phyloP scores from a whole-genome alignment of 2,113 vertebrate genomes.

The Hyperoodon ampullatus region DNA sequence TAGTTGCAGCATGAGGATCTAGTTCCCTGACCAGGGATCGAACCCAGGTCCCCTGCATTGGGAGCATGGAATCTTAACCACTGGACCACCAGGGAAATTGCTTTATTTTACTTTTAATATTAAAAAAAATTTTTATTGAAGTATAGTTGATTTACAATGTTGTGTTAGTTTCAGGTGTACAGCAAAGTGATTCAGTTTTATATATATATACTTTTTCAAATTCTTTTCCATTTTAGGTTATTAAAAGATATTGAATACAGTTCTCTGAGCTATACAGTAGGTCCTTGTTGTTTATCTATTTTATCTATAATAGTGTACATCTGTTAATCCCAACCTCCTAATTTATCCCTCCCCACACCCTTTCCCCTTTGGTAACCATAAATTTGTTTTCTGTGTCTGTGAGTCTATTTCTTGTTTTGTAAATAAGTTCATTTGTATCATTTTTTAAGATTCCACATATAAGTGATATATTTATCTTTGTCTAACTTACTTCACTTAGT shows the following conservation, averaged over 20 bases:
- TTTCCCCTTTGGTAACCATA: not conserved
- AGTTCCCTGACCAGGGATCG: too few relatives aligned
- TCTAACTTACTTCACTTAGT: not conserved
- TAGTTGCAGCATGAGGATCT: too few relatives aligned
- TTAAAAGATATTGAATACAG: not conserved
- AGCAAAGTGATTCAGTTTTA: not conserved
- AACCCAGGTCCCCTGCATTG: too few relatives aligned
- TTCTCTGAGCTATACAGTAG: too few relatives aligned
- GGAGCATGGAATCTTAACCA: too few relatives aligned
- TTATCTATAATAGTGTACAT: not conserved
- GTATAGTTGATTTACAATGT: not conserved
- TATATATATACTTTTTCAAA: not conserved
- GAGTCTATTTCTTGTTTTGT: not conserved
- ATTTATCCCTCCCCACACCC: not conserved
- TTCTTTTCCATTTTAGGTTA: not conserved
- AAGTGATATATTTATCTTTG: not conserved
- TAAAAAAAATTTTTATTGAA: fast-evolving
- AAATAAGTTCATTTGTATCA: not conserved
- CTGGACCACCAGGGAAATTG: too few relatives aligned
- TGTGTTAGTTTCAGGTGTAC: not conserved
- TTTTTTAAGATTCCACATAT: not conserved
- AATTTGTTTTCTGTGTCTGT: not conserved
- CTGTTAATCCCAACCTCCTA: not conserved
- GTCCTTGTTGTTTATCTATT: not conserved
- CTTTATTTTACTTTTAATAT: not conserved